Conservation (phyloP, 2,113 vertebrate species). For the Lutjanus erythropterus region DNA sequence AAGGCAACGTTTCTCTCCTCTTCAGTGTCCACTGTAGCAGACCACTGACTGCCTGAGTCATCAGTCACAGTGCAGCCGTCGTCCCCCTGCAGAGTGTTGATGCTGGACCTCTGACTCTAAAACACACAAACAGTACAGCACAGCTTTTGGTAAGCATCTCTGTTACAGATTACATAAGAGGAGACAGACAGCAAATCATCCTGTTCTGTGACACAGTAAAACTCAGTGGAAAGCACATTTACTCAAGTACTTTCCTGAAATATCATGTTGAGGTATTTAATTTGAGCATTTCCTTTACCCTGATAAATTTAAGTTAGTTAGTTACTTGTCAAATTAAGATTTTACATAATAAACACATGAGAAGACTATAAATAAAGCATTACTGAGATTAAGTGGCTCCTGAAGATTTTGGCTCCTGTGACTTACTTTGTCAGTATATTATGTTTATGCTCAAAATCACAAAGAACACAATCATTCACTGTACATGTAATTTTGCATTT, state of each 20-base stretch:
- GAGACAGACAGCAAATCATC: not conserved
- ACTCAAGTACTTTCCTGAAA: not conserved
- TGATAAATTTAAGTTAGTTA: not conserved
- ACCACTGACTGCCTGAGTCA: constrained; percentile 78
- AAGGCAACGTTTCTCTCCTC: constrained; percentile 86
- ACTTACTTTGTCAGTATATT: too few relatives aligned
- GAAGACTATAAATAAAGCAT: not conserved
- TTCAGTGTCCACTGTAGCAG: constrained; percentile 80
- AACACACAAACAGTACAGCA: constrained; percentile 42
- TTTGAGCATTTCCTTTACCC: not conserved
- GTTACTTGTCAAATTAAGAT: not conserved
- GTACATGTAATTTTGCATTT: too few relatives aligned
- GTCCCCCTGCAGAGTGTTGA: constrained; percentile 71
- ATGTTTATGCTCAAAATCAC: too few relatives aligned
- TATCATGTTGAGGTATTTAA: not conserved
- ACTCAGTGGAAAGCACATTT: not conserved
- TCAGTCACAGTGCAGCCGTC: constrained; percentile 67
- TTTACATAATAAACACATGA: not conserved
- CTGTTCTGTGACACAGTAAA: not conserved
- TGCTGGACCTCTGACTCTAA: constrained; percentile 73
- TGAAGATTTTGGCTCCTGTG: not conserved
- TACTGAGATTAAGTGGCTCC: not conserved
- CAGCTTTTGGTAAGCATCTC: not conserved
- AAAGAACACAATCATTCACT: too few relatives aligned
- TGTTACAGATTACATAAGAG: not conserved